A percentile compares a stretch with the other conserved stretches of the same genome.
Conservation (phyloP, 1,140 invertebrate species). For the Aethina tumida region DNA sequence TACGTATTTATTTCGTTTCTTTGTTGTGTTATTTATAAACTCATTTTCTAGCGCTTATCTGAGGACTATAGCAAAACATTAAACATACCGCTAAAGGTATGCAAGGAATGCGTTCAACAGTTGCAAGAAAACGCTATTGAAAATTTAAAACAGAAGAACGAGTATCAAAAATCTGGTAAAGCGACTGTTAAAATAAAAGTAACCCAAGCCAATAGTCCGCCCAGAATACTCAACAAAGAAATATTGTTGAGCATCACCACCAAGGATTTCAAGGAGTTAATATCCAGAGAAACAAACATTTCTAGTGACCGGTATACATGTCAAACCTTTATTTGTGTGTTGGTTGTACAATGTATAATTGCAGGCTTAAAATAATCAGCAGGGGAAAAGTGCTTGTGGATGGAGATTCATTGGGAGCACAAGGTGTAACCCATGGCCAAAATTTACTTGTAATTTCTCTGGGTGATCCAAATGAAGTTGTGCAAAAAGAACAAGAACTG, state of each 20-base stretch:
- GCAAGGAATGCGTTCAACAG: constrained; percentile 44
- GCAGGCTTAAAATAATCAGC: constrained; percentile 57
- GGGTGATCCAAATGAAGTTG: constrained; percentile 32
- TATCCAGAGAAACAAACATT: constrained; percentile 42
- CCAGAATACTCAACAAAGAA: constrained; percentile 38
- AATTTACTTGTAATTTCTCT: constrained; percentile 56
- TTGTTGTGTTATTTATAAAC: constrained; percentile 3
- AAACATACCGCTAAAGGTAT: constrained; percentile 39
- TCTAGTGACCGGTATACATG: constrained; percentile 35
- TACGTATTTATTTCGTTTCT: constrained; percentile 21
- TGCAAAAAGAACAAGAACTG: constrained; percentile 27
- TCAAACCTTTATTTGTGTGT: constrained; percentile 1
- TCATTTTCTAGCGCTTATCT: constrained; percentile 46
- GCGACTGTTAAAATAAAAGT: constrained; percentile 51
- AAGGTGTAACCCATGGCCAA: constrained; percentile 55
- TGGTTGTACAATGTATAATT: constrained; percentile 9
- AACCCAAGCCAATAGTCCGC: constrained; percentile 34
- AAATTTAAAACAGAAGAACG: constrained; percentile 49
- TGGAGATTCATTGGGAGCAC: constrained; percentile 39
- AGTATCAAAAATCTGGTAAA: constrained; percentile 52
- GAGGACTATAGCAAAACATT: constrained; percentile 43
- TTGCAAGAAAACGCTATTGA: constrained; percentile 58
- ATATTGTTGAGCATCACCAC: constrained; percentile 41
- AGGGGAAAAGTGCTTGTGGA: constrained; percentile 54
- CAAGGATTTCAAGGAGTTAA: constrained; percentile 42